Evolutionary conservation across 2,888 invertebrate genomes (phyloP).

Genomic region (Spilarctia lutea): DNA sequence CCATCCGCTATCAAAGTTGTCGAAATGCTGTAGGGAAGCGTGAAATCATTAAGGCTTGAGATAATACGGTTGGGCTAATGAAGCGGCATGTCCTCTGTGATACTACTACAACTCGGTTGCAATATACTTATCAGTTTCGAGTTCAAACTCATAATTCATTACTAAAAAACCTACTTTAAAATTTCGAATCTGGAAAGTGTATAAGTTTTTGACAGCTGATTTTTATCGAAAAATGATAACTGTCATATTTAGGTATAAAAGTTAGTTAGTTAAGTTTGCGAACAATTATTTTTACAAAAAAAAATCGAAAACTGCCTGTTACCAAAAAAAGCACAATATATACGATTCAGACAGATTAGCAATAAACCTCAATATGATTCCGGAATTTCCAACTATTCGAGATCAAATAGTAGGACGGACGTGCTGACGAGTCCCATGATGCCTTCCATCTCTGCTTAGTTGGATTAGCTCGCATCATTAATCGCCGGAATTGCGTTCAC

Average conservation of each 20-base stretch:
- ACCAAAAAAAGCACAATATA: constrained; percentile 23
- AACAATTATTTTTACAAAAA: constrained; percentile 3
- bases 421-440: constrained; percentile 70
- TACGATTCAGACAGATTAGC: constrained; percentile 27
- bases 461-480: constrained; percentile 84
- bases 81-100: constrained; percentile 60
- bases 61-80: constrained; percentile 78
- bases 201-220: not conserved
- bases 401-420: constrained; percentile 69
- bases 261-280: not conserved
- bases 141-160: constrained; percentile 20
- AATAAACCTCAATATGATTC: constrained; percentile 29
- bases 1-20: constrained; percentile 65
- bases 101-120: constrained; percentile 59
- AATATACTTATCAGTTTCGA: constrained; percentile 29
- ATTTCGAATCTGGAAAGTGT: not conserved
- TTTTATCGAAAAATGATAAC: not conserved
- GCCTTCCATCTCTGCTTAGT: constrained; percentile 77
- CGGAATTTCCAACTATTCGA: constrained; percentile 58
- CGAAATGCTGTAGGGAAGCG: constrained; percentile 69
- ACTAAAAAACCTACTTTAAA: not conserved
- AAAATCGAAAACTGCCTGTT: constrained; percentile 10
- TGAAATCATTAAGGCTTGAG: constrained; percentile 78
- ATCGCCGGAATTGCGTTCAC: constrained; percentile 82
- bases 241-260: not conserved